Conservation (phyloP, 2,888 invertebrate species). For the Pheosia tremula region DNA sequence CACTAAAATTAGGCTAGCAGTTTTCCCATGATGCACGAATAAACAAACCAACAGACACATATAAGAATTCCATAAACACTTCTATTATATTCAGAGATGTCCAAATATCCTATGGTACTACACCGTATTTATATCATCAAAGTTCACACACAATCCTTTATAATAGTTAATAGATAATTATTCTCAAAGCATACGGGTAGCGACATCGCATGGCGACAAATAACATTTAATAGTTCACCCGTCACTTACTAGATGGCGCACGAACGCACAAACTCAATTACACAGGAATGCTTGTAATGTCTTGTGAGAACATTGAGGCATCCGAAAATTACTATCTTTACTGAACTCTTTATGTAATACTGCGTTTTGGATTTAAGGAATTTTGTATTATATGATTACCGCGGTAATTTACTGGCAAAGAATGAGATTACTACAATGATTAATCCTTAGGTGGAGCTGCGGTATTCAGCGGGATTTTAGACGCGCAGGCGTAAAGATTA, state of each 20-base stretch:
- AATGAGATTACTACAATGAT: not conserved
- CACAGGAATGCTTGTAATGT: conserved; percentile 39
- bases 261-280: conserved; percentile 28
- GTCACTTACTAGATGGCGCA: conserved; percentile 67
- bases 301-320: conserved; percentile 37
- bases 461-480: not conserved
- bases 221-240: conserved; percentile 67
- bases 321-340: conserved; percentile 39
- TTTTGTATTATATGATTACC: not conserved
- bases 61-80: too few species aligned
- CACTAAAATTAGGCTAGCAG: too few species aligned
- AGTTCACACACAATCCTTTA: not conserved
- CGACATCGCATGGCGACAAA: conserved; percentile 77
- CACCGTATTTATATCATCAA: not conserved
- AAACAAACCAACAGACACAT: too few species aligned
- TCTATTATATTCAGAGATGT: too few species aligned
- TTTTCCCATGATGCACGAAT: too few species aligned
- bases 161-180: conserved; percentile 12
- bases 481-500: too few species aligned
- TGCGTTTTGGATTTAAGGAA: not conserved
- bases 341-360: conserved; percentile 36
- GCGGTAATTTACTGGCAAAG: conserved; percentile 1
- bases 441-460: not conserved
- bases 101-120: not conserved
- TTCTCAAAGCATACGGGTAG: conserved; percentile 45